phyloP scores from a whole-genome alignment of 2,888 invertebrate genomes.

The Scaptomyza caliginosa region DNA sequence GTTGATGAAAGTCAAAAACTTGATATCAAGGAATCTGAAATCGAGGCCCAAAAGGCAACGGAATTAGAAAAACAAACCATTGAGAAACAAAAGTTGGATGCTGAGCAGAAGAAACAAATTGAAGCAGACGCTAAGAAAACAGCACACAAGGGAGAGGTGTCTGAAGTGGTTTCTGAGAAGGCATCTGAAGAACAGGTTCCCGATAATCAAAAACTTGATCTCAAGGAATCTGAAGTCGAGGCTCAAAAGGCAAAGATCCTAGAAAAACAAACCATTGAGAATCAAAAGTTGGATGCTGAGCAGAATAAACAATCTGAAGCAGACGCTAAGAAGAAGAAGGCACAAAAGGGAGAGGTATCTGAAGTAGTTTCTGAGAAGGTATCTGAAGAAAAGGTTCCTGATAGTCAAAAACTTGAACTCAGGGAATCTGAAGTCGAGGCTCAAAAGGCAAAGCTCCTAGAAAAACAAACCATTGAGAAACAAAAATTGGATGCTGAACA shows the following conservation, averaged over 20 bases:
- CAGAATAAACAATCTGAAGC: conserved; percentile 1
- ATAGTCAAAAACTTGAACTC: neutral
- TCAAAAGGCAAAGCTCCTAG: conserved; percentile 21
- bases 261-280: conserved; percentile 11
- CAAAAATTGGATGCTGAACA: conserved; percentile 28
- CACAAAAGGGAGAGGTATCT: conserved; percentile 7
- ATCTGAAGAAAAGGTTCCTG: conserved; percentile 29
- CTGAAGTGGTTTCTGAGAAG: conserved; percentile 7
- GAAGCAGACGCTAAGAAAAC: neutral
- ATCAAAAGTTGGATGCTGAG: conserved; percentile 2
- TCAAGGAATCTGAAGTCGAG: conserved; percentile 26
- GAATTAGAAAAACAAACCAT: too few species aligned
- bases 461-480: conserved; percentile 12
- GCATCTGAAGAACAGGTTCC: neutral
- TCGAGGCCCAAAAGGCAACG: neutral
- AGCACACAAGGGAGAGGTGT: neutral
- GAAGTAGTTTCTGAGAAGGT: conserved; percentile 41
- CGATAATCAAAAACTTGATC: conserved; percentile 8
- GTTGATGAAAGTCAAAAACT: neutral
- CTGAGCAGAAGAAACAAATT: neutral
- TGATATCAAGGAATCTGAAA: neutral
- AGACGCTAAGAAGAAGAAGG: neutral
- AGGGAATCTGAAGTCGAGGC: conserved; percentile 14
- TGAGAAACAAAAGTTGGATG: neutral
- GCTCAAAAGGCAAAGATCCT: conserved; percentile 22